Evolutionary conservation across 2,797 vertebrate species (phyloP).

Genomic region (Sarcoramphus papa): DNA sequence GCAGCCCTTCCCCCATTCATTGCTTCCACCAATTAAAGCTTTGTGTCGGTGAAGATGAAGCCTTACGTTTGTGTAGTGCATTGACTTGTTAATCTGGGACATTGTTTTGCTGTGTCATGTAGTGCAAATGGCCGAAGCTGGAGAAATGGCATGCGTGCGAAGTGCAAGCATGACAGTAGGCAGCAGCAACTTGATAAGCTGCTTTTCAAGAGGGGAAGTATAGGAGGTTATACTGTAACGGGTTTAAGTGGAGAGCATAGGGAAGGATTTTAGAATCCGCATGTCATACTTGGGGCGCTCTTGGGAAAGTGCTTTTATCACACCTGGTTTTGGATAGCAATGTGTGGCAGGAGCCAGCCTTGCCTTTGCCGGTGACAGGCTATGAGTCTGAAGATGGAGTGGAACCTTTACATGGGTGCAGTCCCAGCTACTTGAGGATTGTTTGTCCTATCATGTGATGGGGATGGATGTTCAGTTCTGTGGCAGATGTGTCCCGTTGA

Average conservation of each 20-base stretch:
- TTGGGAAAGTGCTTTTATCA: neutral
- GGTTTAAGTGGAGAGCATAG: too few relatives aligned
- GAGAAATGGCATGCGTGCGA: fast-evolving
- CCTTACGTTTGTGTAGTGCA: fast-evolving
- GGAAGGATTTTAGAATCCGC: neutral
- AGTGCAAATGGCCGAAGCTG: neutral
- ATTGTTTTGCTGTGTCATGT: neutral
- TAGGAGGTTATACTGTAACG: fast-evolving
- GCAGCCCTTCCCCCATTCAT: neutral
- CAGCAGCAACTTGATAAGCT: neutral
- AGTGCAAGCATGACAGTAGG: too few relatives aligned
- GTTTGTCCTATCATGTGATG: neutral
- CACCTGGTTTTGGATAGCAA: neutral
- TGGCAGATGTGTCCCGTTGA: neutral
- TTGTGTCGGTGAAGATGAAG: neutral
- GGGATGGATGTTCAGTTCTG: neutral
- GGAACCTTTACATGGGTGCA: neutral
- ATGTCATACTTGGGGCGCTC: fast-evolving
- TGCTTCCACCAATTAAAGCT: neutral
- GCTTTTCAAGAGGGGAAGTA: fast-evolving
- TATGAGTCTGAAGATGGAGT: neutral
- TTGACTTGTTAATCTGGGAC: neutral
- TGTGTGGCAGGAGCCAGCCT: neutral
- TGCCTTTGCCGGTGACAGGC: neutral
- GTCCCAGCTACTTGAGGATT: too few relatives aligned